phyloP scores from a whole-genome alignment of 1,140 invertebrate genomes.

The Cydia splendana region DNA sequence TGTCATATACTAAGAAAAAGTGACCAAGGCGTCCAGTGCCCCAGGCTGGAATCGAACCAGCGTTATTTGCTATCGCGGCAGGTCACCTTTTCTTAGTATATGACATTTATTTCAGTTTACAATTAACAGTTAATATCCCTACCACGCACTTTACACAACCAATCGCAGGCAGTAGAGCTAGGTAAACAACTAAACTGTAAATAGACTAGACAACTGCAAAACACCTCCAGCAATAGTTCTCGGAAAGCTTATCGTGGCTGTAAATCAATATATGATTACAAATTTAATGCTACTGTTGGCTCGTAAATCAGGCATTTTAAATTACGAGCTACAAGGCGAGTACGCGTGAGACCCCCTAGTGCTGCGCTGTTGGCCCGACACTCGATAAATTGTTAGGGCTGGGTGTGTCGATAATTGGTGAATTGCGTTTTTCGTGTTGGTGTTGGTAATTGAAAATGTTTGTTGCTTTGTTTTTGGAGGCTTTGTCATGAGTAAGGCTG shows the following conservation, averaged over 20 bases:
- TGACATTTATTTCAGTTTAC: too few relatives aligned
- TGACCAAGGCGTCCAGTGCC: too few relatives aligned
- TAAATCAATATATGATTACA: constrained; percentile 80
- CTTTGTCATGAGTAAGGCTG: not conserved
- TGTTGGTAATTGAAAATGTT: constrained; percentile 39
- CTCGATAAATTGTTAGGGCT: constrained; percentile 51
- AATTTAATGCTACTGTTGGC: constrained; percentile 79
- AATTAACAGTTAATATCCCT: too few relatives aligned
- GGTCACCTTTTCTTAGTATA: too few relatives aligned
- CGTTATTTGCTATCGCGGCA: too few relatives aligned
- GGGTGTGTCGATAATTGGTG: constrained; percentile 33
- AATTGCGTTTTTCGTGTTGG: constrained; percentile 36
- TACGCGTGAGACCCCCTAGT: constrained; percentile 76
- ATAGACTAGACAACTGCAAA: constrained; percentile 52
- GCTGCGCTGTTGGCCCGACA: constrained; percentile 68
- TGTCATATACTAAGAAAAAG: too few relatives aligned
- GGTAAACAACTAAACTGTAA: too few relatives aligned
- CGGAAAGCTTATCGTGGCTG: constrained; percentile 73
- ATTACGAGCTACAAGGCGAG: constrained; percentile 71
- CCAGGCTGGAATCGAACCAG: too few relatives aligned
- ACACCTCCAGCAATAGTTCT: constrained; percentile 54
- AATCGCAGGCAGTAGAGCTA: too few relatives aligned
- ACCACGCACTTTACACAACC: too few relatives aligned
- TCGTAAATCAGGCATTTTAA: constrained; percentile 77
- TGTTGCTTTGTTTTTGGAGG: constrained; percentile 28